Conservation (phyloP, 2,113 vertebrate genomes). For the Phycodurus eques region DNA sequence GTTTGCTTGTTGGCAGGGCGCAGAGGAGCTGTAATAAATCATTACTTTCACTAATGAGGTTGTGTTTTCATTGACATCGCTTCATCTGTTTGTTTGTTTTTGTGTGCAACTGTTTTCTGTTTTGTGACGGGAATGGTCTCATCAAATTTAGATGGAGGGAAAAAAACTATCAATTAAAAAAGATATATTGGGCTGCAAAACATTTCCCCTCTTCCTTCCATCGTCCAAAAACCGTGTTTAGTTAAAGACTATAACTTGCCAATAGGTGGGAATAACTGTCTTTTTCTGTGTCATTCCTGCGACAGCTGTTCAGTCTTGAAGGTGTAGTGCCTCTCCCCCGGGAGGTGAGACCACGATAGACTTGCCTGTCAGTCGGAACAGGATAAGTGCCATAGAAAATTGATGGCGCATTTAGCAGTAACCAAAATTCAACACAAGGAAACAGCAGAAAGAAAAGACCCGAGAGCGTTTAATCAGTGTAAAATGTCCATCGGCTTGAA, state of each 20-base stretch:
- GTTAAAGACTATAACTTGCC: too few relatives aligned
- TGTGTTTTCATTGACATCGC: neutral
- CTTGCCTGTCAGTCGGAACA: neutral
- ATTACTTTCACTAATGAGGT: neutral
- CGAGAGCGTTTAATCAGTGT: neutral
- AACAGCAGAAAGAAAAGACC: neutral
- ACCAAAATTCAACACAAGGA: neutral
- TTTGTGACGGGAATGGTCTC: neutral
- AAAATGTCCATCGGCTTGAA: neutral
- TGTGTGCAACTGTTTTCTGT: too few relatives aligned
- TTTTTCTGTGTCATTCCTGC: neutral
- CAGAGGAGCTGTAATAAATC: neutral
- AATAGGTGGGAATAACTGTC: too few relatives aligned
- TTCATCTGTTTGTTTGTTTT: slow-evolving; percentile 4
- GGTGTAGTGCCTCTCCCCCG: neutral
- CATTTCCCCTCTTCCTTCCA: too few relatives aligned
- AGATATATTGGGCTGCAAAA: too few relatives aligned
- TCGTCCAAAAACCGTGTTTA: neutral
- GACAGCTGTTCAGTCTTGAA: neutral
- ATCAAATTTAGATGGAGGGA: neutral
- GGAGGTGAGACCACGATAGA: neutral
- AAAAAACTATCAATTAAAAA: neutral
- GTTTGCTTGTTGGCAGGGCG: neutral
- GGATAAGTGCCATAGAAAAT: neutral
- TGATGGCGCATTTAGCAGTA: neutral